phyloP scores from a whole-genome alignment of 2,113 vertebrate genomes.

The Entelurus aequoreus region DNA sequence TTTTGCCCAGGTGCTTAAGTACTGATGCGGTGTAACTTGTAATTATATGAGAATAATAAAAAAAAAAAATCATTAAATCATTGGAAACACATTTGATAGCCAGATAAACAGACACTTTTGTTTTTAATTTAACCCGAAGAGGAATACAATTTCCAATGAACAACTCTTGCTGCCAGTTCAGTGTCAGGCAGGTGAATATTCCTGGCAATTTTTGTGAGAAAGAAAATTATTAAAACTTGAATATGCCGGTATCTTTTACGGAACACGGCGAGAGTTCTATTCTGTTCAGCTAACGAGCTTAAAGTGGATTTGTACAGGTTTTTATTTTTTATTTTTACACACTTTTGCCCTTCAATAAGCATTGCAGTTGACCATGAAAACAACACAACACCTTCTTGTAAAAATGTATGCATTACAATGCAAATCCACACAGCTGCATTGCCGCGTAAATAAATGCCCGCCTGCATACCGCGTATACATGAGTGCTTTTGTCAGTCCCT shows the following conservation, averaged over 20 bases:
- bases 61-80: not conserved
- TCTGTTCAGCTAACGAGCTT: not conserved
- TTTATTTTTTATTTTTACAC: too few species aligned
- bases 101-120: not conserved
- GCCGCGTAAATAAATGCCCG: constrained; percentile 11
- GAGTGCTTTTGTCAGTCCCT: constrained; percentile 4
- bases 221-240: too few species aligned
- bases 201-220: not conserved
- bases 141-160: not conserved
- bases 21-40: not conserved
- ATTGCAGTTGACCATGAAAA: not conserved
- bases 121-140: not conserved
- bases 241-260: not conserved
- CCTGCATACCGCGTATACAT: not conserved
- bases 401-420: constrained; percentile 1
- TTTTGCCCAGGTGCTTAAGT: not conserved
- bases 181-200: not conserved
- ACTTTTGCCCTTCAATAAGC: not conserved
- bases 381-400: not conserved
- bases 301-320: not conserved
- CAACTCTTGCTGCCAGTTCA: not conserved
- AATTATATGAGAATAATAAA: not conserved
- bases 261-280: not conserved
- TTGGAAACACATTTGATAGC: not conserved
- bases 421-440: not conserved